Conservation (phyloP, 1,140 invertebrate genomes). For the Ceratina australensis region DNA sequence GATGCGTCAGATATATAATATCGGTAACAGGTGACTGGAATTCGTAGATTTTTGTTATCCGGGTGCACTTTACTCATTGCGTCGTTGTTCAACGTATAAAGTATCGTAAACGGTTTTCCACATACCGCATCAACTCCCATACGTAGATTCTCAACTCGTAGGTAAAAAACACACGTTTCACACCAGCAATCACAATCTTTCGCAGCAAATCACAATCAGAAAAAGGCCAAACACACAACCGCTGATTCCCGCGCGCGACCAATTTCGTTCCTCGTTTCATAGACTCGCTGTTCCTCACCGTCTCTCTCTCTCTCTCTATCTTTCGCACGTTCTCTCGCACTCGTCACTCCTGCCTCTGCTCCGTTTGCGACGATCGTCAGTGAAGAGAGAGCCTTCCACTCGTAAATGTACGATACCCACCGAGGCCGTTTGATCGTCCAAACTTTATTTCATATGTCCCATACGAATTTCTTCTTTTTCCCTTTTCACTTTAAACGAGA, state of each 20-base stretch:
- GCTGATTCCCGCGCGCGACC: constrained; percentile 73
- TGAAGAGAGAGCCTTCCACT: constrained; percentile 45
- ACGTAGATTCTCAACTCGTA: constrained; percentile 56
- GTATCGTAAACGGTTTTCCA: constrained; percentile 50
- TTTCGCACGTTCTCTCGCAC: constrained; percentile 41
- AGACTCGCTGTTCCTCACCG: constrained; percentile 48
- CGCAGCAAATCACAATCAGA: constrained; percentile 65
- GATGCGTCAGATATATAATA: neutral
- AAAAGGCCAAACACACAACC: constrained; percentile 66
- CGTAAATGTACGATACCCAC: constrained; percentile 65
- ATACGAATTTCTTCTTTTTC: constrained; percentile 62
- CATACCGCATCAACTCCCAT: constrained; percentile 63
- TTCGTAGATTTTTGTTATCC: constrained; percentile 48
- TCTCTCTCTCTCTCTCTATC: constrained; percentile 46
- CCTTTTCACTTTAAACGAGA: constrained; percentile 29
- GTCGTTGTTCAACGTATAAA: constrained; percentile 58
- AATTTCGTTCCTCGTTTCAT: constrained; percentile 72
- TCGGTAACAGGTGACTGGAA: constrained; percentile 27
- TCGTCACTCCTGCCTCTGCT: constrained; percentile 48
- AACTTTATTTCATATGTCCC: constrained; percentile 64
- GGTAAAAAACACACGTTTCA: constrained; percentile 66
- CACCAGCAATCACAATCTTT: constrained; percentile 57
- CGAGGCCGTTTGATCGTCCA: constrained; percentile 67
- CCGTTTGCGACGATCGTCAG: constrained; percentile 55
- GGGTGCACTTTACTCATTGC: constrained; percentile 62